Evolutionary conservation across 2,888 invertebrate genomes (phyloP).

Genomic region (Synanthedon andrenaeformis): DNA sequence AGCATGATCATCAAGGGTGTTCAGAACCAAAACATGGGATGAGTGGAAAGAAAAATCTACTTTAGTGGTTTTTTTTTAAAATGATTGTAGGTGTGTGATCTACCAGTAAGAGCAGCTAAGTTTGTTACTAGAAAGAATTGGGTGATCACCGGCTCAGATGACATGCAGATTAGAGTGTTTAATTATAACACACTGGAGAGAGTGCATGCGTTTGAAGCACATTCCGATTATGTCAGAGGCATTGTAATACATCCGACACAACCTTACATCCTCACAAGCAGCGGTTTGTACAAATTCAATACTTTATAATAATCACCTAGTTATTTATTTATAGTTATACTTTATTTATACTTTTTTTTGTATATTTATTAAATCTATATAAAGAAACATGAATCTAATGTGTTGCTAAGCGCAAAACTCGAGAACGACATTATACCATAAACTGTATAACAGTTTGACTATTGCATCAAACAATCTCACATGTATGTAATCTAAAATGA

Average conservation of each 20-base stretch:
- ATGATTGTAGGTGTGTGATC: constrained; percentile 85
- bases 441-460: too few species aligned
- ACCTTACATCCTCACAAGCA: constrained; percentile 95
- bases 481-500: too few species aligned
- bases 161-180: constrained; percentile 94
- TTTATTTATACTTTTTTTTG: not conserved
- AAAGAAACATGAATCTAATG: too few species aligned
- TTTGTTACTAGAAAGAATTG: constrained; percentile 98
- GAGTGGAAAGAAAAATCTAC: too few species aligned
- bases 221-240: constrained; percentile 97
- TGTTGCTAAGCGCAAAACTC: too few species aligned
- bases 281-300: constrained; percentile 75
- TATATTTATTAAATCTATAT: not conserved
- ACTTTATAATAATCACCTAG: not conserved
- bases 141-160: constrained; percentile 98
- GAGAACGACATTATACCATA: too few species aligned
- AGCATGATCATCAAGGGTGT: too few species aligned
- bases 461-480: too few species aligned
- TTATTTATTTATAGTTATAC: not conserved
- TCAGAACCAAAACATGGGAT: too few species aligned
- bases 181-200: constrained; percentile 99
- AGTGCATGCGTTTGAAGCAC: constrained; percentile 96
- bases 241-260: constrained; percentile 98
- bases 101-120: constrained; percentile 95
- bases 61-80: not conserved